Conservation (phyloP, 2,113 vertebrate species). For the Pluvialis apricaria region DNA sequence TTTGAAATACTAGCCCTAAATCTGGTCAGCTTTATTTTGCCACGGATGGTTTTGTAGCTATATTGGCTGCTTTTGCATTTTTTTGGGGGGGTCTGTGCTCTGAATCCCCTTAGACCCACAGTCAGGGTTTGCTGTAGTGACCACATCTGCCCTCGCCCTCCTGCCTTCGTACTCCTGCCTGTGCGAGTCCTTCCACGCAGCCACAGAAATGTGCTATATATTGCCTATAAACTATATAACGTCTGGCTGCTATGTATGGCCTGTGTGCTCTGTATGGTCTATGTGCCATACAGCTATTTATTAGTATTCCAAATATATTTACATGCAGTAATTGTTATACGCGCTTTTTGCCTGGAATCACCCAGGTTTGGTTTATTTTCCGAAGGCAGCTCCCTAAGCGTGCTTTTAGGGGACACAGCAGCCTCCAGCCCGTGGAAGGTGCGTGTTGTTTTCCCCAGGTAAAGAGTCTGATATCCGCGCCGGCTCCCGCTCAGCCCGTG, state of each 20-base stretch:
- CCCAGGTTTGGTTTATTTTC: neutral
- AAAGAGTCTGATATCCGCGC: neutral
- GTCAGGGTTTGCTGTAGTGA: neutral
- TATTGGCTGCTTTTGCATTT: neutral
- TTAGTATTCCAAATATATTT: neutral
- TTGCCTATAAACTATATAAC: too few species aligned
- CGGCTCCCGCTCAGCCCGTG: neutral
- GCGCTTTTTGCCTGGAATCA: neutral
- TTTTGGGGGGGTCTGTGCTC: neutral
- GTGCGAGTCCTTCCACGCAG: rapidly evolving
- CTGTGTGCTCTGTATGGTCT: neutral
- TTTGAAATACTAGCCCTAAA: neutral
- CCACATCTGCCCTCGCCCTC: neutral
- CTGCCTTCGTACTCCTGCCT: neutral
- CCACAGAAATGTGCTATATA: neutral
- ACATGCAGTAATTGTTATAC: neutral
- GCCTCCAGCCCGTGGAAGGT: neutral
- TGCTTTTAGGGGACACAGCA: neutral
- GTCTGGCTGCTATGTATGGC: too few species aligned
- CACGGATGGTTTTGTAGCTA: neutral
- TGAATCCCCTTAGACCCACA: neutral
- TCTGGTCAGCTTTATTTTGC: neutral
- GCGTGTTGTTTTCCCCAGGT: rapidly evolving
- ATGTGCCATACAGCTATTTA: neutral
- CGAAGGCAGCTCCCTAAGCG: rapidly evolving